Conservation (phyloP, 2,797 vertebrate genomes). For the Sciaenops ocellatus region DNA sequence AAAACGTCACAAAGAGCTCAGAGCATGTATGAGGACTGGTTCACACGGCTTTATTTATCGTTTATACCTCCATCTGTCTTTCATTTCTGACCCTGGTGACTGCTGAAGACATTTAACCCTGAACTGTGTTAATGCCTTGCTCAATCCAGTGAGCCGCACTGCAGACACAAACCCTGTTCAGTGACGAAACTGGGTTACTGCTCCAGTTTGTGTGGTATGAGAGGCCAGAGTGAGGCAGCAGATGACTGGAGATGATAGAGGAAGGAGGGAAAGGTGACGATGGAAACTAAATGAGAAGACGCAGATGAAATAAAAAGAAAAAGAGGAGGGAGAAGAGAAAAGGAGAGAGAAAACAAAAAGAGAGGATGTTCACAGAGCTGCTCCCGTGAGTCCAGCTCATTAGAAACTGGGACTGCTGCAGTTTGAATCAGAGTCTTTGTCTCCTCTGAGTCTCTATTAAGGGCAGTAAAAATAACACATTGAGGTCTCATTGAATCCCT, state of each 20-base stretch:
- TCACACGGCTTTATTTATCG: background rate
- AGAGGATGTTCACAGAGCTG: constrained; percentile 15
- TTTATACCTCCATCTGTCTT: background rate
- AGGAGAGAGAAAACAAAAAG: background rate
- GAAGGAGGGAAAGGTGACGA: background rate
- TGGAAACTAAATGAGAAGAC: constrained; percentile 1
- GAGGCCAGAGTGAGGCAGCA: constrained; percentile 44
- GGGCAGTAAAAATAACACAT: constrained; percentile 9
- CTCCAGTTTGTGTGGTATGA: constrained; percentile 30
- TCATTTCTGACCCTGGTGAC: background rate
- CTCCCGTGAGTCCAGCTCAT: constrained; percentile 40
- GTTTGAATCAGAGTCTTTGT: constrained; percentile 6
- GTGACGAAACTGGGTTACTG: constrained; percentile 38
- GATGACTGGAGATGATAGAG: background rate
- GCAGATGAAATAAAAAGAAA: background rate
- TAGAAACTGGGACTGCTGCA: constrained; percentile 35
- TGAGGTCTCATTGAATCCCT: background rate
- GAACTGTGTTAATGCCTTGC: background rate
- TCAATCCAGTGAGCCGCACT: background rate
- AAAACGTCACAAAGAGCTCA: background rate
- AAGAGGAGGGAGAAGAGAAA: background rate
- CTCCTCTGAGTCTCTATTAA: background rate
- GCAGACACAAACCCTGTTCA: constrained; percentile 16
- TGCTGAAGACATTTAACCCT: background rate
- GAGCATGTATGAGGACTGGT: background rate